phyloP scores from a whole-genome alignment of 2,888 invertebrate species.

The Stenodema calcarata region DNA sequence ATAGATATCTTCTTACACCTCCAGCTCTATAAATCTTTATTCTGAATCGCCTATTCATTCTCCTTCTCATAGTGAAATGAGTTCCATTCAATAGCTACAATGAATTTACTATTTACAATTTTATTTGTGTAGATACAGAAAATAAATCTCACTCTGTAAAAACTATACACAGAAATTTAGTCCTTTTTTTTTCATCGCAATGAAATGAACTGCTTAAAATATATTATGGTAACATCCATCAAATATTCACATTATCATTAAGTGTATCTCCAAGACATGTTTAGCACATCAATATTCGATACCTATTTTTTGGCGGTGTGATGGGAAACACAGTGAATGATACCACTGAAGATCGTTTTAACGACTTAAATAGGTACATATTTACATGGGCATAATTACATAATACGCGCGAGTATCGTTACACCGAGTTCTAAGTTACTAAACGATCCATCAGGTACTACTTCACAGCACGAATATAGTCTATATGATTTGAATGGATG shows the following conservation, averaged over 20 bases:
- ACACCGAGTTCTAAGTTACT: neutral
- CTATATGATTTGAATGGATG: too few species aligned
- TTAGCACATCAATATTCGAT: neutral
- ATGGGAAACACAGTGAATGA: neutral
- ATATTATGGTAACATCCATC: constrained; percentile 6
- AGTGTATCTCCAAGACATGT: neutral
- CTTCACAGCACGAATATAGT: neutral
- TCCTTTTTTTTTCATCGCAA: neutral
- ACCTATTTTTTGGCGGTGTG: neutral
- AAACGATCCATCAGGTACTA: neutral
- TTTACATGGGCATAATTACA: neutral
- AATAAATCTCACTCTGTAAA: neutral
- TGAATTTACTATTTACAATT: neutral
- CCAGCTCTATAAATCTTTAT: neutral
- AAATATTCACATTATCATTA: constrained; percentile 2
- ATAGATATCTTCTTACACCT: neutral
- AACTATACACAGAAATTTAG: neutral
- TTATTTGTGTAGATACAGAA: neutral
- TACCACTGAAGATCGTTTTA: neutral
- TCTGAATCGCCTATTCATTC: neutral
- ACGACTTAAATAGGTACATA: neutral
- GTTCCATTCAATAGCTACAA: neutral
- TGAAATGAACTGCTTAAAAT: neutral
- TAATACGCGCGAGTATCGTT: neutral
- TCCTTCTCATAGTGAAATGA: neutral